Conservation (phyloP, 2,888 invertebrate species). For the Andrena haemorrhoa region DNA sequence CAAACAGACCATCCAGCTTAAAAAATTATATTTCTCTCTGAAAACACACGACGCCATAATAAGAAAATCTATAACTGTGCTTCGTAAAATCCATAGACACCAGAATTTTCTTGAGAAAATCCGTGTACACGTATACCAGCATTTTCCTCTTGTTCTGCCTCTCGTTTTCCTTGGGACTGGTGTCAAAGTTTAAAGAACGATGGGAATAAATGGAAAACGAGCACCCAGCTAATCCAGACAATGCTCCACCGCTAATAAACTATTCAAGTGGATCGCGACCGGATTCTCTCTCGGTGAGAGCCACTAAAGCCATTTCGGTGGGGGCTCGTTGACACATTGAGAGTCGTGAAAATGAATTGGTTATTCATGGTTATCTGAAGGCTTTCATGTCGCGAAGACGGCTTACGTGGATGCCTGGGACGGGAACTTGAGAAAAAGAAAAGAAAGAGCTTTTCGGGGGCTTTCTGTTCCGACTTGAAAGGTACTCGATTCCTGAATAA, state of each 20-base stretch:
- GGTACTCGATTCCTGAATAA: conserved; percentile 49
- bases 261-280: conserved; percentile 32
- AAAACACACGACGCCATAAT: no score
- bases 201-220: conserved; percentile 1
- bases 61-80: no score
- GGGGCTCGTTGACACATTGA: conserved; percentile 21
- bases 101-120: no score
- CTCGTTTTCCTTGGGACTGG: no score
- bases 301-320: conserved; percentile 27
- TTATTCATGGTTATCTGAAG: conserved; percentile 58
- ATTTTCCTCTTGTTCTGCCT: no score
- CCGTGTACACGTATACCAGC: no score
- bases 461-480: conserved; percentile 14
- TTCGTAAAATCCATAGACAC: no score
- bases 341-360: conserved; percentile 45
- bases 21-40: no score
- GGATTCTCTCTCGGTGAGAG: conserved; percentile 17
- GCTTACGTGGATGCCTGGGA: conserved; percentile 19
- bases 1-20: no score
- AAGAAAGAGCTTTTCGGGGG: conserved; percentile 22
- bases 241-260: conserved; percentile 32
- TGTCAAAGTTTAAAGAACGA: not conserved
- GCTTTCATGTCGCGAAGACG: conserved; percentile 33
- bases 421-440: conserved; percentile 20
- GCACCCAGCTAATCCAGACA: conserved; percentile 7